Evolutionary conservation across 2,888 invertebrate genomes (phyloP), one percentile per base, ranked within the genome.

Genomic region (Ferrisia virgata): DNA sequence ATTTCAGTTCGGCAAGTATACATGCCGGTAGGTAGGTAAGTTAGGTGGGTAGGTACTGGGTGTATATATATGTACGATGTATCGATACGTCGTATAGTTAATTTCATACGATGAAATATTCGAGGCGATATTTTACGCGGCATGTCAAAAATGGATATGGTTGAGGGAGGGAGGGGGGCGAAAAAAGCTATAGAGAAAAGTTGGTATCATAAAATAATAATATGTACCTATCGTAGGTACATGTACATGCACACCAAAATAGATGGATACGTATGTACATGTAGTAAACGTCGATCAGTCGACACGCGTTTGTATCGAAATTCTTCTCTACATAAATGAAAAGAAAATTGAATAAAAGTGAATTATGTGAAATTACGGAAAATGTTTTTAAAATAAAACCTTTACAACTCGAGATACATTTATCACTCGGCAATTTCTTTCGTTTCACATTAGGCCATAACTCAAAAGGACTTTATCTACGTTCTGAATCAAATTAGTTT

Each of bases 331-430:
- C 33, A 33, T 33, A 72, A 72, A 72, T 33, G 72, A 72, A 72
- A 72, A 72, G 72, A 72, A 72, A 79, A 79, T 79, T 47, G 79
- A 79, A 79, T 79, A 40, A 79, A 40, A 39, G 79, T 40, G 81
- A 81, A 81, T 81, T 81, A 81, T 81, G 53, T 81, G 72, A 72
- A 72, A 72, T 72, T 72, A 72, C 72, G 72, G 72, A 58, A 80
- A 81, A 81, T 81, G 43, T 81, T 81, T 81, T 81, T 53, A 81
- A 81, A 81, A 81, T 81, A 81, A 81, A 81, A 81, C 81, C 81
- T 53, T 53, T 43, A 53, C 53, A 81, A 81, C 81, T 47, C 58
- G 53, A 33, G 33, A 47, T 81, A 81, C 81, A 81, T 81, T 81
- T 81, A 81, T 81, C 81, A 81, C 58, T 28, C 22, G 53, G 81